A percentile compares a stretch with the other conserved stretches of the same genome.
These are phyloP conservation scores for Meriones psammophilus DNA, from an alignment of 2,797 vertebrate genomes.

Conservation along the genomic window DNA sequence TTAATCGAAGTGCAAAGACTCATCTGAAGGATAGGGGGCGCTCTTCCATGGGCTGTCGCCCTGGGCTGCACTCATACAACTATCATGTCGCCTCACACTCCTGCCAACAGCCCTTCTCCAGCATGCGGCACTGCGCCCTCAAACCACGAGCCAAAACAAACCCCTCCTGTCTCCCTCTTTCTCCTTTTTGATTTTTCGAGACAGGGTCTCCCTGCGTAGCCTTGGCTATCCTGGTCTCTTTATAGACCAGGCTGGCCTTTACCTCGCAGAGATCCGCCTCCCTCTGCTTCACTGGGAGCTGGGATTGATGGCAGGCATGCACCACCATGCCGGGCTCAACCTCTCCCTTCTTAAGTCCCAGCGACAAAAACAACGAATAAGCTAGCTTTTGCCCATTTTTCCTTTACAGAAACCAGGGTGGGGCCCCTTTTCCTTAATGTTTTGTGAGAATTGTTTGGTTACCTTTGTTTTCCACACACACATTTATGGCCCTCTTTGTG, in stretches of 20 bases:
- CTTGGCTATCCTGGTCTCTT: too few relatives aligned
- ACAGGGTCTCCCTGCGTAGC: too few relatives aligned
- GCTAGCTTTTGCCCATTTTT: constrained; percentile 29
- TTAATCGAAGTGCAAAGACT: too few relatives aligned
- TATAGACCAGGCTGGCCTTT: too few relatives aligned
- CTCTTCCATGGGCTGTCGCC: not conserved
- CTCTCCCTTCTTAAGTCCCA: not conserved
- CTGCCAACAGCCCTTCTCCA: not conserved
- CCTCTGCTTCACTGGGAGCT: too few relatives aligned
- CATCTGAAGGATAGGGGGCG: too few relatives aligned
- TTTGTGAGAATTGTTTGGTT: constrained; percentile 1
- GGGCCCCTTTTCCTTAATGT: not conserved
- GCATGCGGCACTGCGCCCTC: not conserved
- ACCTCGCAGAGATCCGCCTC: too few relatives aligned
- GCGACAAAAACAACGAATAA: too few relatives aligned
- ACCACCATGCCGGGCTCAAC: not conserved
- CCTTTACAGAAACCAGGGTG: not conserved
- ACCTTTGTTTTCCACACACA: not conserved
- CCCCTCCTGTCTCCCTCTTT: too few relatives aligned
- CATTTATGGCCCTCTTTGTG: not conserved
- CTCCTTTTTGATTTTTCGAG: too few relatives aligned
- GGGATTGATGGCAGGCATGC: too few relatives aligned
- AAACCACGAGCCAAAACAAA: not conserved
- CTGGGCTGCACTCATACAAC: not conserved
- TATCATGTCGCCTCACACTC: too few relatives aligned